Conservation (phyloP, 2,797 vertebrate genomes). For the Okamejei kenojei region DNA sequence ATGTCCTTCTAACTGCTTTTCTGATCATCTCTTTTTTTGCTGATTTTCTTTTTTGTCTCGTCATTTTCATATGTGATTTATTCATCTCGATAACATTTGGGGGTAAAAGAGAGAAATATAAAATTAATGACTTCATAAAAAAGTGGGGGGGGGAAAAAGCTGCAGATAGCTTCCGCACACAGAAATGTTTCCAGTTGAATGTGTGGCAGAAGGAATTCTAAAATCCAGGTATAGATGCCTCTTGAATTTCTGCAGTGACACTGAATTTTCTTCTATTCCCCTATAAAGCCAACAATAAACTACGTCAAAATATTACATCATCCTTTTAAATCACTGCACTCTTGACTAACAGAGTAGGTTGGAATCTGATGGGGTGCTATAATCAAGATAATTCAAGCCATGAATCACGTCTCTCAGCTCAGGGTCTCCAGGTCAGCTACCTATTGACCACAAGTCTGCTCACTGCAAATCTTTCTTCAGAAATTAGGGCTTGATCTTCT, state of each 20-base stretch:
- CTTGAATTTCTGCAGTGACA: not conserved
- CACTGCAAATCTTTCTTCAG: slow-evolving; percentile 41
- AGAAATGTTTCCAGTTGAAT: not conserved
- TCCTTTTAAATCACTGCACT: not conserved
- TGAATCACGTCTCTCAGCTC: slow-evolving; percentile 38
- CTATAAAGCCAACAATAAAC: not conserved
- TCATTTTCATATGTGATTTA: not conserved
- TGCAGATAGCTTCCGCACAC: not conserved
- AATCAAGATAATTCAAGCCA: slow-evolving; percentile 40
- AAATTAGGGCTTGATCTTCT: slow-evolving; percentile 39
- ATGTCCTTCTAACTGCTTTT: too few relatives aligned
- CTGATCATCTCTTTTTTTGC: not conserved
- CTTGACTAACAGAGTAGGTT: slow-evolving; percentile 19
- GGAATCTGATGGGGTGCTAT: slow-evolving; percentile 32
- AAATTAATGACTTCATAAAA: not conserved
- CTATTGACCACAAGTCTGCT: slow-evolving; percentile 29
- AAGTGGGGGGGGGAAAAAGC: not conserved
- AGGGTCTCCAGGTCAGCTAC: slow-evolving; percentile 40
- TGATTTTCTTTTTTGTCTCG: not conserved
- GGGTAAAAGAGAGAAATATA: not conserved
- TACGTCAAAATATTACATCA: not conserved
- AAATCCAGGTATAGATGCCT: not conserved
- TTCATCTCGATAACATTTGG: not conserved
- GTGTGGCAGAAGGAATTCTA: not conserved
- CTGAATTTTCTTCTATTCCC: not conserved